Percentiles rank a stretch among this genome's conserved stretches.
Evolutionary conservation across 2,113 vertebrate genomes (phyloP).

Genomic region (Triplophysa dalaica): DNA sequence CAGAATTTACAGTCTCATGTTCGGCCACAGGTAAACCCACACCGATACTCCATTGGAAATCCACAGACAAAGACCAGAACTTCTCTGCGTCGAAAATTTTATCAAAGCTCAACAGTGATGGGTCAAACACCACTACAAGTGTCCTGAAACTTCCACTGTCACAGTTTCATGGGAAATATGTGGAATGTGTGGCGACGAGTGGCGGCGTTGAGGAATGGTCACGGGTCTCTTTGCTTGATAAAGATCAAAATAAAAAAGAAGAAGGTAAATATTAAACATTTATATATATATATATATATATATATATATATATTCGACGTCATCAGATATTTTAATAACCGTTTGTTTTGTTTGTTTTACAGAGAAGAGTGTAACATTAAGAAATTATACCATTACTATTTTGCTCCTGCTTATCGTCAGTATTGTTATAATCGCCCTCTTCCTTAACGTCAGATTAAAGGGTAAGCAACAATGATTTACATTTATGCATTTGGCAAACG

Average conservation of each 20-base stretch:
- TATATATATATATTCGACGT: too few species aligned
- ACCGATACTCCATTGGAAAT: constrained; percentile 62
- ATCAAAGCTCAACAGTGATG: constrained; percentile 46
- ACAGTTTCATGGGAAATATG: constrained; percentile 17
- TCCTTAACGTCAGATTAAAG: background rate
- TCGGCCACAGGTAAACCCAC: constrained; percentile 71
- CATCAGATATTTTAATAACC: too few species aligned
- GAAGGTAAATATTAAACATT: too few species aligned
- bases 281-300: too few species aligned
- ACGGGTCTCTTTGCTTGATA: background rate
- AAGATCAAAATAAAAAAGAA: constrained; percentile 1
- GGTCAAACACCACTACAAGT: constrained; percentile 56
- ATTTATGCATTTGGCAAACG: too few species aligned
- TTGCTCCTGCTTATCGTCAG: background rate
- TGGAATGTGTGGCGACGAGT: constrained; percentile 59
- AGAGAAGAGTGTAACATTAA: constrained; percentile 11
- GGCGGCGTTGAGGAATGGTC: background rate
- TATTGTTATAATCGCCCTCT: background rate
- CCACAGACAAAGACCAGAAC: rapidly evolving
- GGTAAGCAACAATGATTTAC: background rate
- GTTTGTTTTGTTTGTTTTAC: background rate
- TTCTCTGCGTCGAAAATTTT: rapidly evolving
- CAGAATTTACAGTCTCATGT: constrained; percentile 61
- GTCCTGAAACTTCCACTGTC: constrained; percentile 57
- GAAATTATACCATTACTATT: background rate